phyloP scores from a whole-genome alignment of 2,888 invertebrate genomes.

The Tinea pellionella region DNA sequence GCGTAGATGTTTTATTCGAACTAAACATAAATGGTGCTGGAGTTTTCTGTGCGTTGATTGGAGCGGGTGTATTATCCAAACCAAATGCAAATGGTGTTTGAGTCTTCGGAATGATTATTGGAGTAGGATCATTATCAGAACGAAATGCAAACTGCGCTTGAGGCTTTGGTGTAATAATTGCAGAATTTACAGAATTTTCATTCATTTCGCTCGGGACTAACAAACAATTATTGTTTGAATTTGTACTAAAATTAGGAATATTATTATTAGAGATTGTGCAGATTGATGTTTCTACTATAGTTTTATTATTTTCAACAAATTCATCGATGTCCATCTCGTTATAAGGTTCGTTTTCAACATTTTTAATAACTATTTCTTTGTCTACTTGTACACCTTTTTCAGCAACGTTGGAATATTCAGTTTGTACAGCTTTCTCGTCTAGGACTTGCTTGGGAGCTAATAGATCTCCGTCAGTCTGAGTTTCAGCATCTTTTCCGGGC shows the following conservation, averaged over 20 bases:
- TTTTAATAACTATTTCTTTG: constrained; percentile 5
- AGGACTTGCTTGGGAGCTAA: no score
- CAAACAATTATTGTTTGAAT: no score
- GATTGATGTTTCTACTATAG: background rate
- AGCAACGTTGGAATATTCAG: background rate
- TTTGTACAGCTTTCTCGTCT: background rate
- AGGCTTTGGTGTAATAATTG: no score
- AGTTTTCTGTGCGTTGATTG: no score
- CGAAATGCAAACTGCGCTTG: no score
- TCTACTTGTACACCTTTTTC: background rate
- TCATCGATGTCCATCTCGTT: constrained; percentile 31
- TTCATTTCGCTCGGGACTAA: no score
- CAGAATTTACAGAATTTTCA: no score
- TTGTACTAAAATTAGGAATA: background rate
- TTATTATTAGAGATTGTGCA: background rate
- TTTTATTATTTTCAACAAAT: background rate
- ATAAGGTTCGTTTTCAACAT: background rate
- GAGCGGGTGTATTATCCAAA: no score
- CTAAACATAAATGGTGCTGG: no score
- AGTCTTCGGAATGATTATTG: background rate
- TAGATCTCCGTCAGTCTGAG: background rate
- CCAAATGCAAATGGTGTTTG: background rate
- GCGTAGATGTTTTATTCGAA: no score
- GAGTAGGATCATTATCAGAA: no score
- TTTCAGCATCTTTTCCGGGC: background rate